Evolutionary conservation across 1,140 invertebrate genomes (phyloP).

Genomic region (Pinna nobilis): DNA sequence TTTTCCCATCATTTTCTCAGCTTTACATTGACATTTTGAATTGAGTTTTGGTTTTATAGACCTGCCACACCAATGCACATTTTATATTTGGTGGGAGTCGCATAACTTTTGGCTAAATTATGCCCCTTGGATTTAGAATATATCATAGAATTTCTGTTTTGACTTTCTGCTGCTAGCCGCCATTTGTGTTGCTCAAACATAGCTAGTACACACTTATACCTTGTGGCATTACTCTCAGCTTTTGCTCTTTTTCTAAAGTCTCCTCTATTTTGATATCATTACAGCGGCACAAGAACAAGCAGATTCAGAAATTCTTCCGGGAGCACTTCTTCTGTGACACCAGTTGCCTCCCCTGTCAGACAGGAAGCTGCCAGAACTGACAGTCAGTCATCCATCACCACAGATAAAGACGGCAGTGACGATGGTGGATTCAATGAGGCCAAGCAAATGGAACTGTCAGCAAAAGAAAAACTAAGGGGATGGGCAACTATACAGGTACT

Average conservation of each 20-base stretch:
- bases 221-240: neutral
- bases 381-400: neutral
- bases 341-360: neutral
- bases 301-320: neutral
- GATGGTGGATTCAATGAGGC: neutral
- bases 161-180: too few relatives aligned
- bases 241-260: neutral
- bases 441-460: slow-evolving; percentile 4
- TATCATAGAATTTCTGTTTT: too few relatives aligned
- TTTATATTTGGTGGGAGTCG: too few relatives aligned
- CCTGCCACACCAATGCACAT: too few relatives aligned
- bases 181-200: too few relatives aligned
- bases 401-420: neutral
- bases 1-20: too few relatives aligned
- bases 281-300: neutral
- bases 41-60: too few relatives aligned
- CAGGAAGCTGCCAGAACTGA: too few relatives aligned
- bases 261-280: neutral
- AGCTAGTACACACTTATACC: too few relatives aligned
- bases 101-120: too few relatives aligned
- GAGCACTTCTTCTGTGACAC: neutral
- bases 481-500: slow-evolving; percentile 45
- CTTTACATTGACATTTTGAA: too few relatives aligned
- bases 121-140: too few relatives aligned
- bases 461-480: slow-evolving; percentile 33